Percentiles rank a stretch among this genome's conserved stretches.
Evolutionary conservation across 2,797 vertebrate species (phyloP).

Genomic region (Linurgus olivaceus): DNA sequence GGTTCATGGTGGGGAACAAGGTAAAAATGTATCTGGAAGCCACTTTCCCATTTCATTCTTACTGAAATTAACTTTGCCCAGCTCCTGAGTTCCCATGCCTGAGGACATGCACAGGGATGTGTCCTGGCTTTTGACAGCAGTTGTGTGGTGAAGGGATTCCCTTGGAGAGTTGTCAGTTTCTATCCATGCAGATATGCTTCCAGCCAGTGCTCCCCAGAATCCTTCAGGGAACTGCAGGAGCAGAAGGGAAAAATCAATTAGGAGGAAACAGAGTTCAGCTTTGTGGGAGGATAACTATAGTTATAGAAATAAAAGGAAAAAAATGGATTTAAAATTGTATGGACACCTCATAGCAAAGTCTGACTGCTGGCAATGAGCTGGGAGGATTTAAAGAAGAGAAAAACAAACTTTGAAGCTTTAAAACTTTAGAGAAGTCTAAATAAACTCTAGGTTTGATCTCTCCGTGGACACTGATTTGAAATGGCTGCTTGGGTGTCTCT

Average conservation of each 20-base stretch:
- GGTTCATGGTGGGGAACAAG: background rate
- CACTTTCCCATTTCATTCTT: background rate
- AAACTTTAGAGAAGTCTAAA: background rate
- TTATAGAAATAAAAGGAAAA: background rate
- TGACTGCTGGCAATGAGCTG: background rate
- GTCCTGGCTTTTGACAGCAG: background rate
- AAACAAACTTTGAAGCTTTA: background rate
- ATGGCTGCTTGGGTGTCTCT: background rate
- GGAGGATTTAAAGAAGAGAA: background rate
- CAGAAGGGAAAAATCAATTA: background rate
- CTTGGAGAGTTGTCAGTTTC: background rate
- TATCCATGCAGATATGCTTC: conserved; percentile 76
- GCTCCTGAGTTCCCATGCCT: background rate
- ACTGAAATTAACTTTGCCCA: background rate
- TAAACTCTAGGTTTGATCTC: background rate
- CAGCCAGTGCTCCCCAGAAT: conserved; percentile 78
- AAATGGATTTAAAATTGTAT: background rate
- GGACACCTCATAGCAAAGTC: background rate
- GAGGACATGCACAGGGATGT: background rate
- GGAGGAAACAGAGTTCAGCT: background rate
- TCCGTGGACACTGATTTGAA: background rate
- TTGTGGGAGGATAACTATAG: background rate
- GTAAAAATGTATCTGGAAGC: background rate
- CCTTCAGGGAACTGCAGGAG: conserved; percentile 63
- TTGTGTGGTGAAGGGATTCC: background rate